Evolutionary conservation across 2,888 invertebrate genomes (phyloP), one percentile per base, ranked within the genome.

Genomic region (Dryobotodes eremita): DNA sequence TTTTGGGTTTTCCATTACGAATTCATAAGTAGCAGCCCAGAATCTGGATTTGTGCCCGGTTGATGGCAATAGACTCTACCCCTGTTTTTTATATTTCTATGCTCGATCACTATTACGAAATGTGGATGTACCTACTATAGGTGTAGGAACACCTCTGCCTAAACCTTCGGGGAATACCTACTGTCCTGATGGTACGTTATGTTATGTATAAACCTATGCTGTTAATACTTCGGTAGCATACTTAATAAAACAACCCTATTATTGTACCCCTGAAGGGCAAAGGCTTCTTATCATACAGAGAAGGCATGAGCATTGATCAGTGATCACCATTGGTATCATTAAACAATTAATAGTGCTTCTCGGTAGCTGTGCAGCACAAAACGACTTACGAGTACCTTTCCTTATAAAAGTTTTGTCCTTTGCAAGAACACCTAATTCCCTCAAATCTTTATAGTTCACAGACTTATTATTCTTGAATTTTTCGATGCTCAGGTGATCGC

Each of bases 391-490:
- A n/a, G n/a, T n/a, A n/a, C 90, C 90, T 86, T 86, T 87, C 72
- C 90, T 86, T 15, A 91, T 81, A 64, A 91, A 90, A 8, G 65
- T 66, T 77, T 87, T 83, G 1, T 68, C 71, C 10, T 73, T 64
- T 15, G 70, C 48, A 0, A 86, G n/a, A 11, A 83, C 0, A 4
- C 83, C 85, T 0, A 64, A 0, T 0, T 85, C 81, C 17, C 77
- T 83, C 20, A 86, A 7, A 0, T 77, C n/a, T 11, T 90, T 88
- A 23, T 15, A 86, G 62, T 86, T 92, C 11, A 90, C 87, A 0
- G 90, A 98, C 98, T 93, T 96, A 94, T 98, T 98, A 10, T 97
- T 96, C 78, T 98, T 97, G 95, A 99, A 99, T 90, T 97, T 98
- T n/a, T 97, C 96, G 83, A 99, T 98, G 87, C 97, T 96, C 83